These are phyloP conservation scores for Scolanthus callimorphus DNA, from an alignment of 92 coral and sea anemone genomes.

Conservation along the genomic window DNA sequence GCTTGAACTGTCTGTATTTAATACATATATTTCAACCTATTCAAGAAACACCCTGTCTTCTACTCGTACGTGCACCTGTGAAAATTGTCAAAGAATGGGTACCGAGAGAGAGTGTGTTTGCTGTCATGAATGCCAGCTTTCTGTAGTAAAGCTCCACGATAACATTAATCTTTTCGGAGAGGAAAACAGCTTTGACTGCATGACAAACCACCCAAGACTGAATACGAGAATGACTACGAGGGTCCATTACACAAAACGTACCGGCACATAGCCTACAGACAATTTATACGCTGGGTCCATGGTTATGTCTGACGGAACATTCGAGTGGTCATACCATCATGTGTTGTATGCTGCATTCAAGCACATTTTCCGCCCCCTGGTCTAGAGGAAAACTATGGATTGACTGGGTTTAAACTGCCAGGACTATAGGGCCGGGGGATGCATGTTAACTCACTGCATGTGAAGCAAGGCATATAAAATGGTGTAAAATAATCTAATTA, in stretches of 20 bases:
- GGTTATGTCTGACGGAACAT: conserved; percentile 12
- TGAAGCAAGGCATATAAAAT: too few relatives aligned
- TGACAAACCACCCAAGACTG: conserved; percentile 23
- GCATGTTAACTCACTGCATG: too few relatives aligned
- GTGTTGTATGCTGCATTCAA: conserved; percentile 19
- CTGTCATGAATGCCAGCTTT: conserved; percentile 16
- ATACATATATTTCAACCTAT: neutral
- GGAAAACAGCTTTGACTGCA: neutral
- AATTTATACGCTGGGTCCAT: conserved; percentile 19
- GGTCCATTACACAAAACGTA: conserved; percentile 17
- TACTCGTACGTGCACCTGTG: neutral
- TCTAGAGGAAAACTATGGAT: conserved; percentile 9
- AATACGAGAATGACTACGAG: conserved; percentile 8
- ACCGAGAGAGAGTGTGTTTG: conserved; percentile 29
- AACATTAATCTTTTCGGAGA: neutral
- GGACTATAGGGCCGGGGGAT: too few relatives aligned
- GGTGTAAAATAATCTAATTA: too few relatives aligned
- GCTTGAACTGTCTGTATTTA: neutral
- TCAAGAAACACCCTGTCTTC: neutral
- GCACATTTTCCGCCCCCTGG: conserved; percentile 38
- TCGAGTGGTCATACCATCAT: conserved; percentile 17
- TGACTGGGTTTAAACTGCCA: conserved; percentile 16
- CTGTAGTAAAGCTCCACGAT: neutral
- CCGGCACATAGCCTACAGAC: conserved; percentile 30
- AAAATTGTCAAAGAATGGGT: neutral